Base-by-base conservation (phyloP, 2,888 invertebrate genomes). In the Tuberolachnus salignus region DNA sequence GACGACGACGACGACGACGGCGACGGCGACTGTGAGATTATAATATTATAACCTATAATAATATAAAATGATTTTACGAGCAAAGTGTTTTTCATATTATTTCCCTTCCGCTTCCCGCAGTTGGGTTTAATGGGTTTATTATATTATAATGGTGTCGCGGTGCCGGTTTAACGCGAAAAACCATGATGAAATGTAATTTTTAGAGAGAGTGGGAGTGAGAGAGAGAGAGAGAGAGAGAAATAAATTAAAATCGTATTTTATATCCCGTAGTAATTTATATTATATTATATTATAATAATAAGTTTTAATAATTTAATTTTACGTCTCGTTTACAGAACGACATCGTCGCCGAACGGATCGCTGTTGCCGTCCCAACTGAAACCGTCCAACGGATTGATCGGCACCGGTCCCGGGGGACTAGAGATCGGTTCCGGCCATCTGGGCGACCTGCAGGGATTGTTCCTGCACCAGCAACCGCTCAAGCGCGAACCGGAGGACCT, bases 401-500 rank as follows among this genome's bases (percentile, higher is more conserved):
- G 90, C 86, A 88, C 81, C 89, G 90, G 90, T 86, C 88, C 81
- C 53, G 73, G 89, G 88, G 90, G 90, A 86, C 88, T 82, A 13
- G 89, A 89, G 83, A 84, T 88, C 83, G 84, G 87, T 84, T 85
- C 86, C 86, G 84, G 87, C 86, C 81, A 81, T 83, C 84, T 86
- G 83, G 84, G 86, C 84, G 88, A 88, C 83, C 86, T 88, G 83
- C 87, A 87, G 84, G 87, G 88, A 83, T 86, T 88, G 84, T 88
- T 88, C 85, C 86, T 88, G 84, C 87, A 84, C 73, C 82, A 82
- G 80, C 81, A 89, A 85, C 89, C 90, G 85, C 91, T 92, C 86
- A 92, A 92, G 87, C 89, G 92, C 86, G 93, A 92, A 87, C 92
- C 92, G 84, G 92, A 92, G 88, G 93, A 93, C 86, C 88, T 92